Evolutionary conservation across 2,797 vertebrate genomes (phyloP), one percentile per base, ranked within the genome.

Genomic region (Eupleurogrammus muticus): DNA sequence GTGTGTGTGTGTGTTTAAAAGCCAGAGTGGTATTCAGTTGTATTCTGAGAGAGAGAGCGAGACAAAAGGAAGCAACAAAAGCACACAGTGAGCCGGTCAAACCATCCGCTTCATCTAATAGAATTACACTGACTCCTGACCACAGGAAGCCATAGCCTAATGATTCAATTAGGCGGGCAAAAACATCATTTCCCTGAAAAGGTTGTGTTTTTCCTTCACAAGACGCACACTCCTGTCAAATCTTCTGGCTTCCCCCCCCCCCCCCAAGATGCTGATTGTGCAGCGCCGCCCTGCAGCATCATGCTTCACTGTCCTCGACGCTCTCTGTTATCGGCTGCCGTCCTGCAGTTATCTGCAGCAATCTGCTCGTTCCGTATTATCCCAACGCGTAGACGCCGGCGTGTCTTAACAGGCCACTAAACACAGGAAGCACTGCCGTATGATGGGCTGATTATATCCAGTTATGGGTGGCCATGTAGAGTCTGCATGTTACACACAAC

Each of bases 231-330:
- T 62, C 40, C 34, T 54, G 34, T 47, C 47, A 32, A 14, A 73
- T 61, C 21, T 36, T 60, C 44, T 10, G 51, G 44, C 54, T 70
- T 57, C 36, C n/a, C n/a, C n/a, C n/a, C n/a, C n/a, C n/a, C n/a
- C n/a, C n/a, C n/a, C 59, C 4, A 68, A 70, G n/a, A n/a, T 69
- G 84, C 83, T 84, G 85, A 82, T 47, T 52, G 46, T 66, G 70
- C 80, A 73, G n/a, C n/a, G n/a, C n/a, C 21, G 16, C 61, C 78
- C 24, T 53, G 23, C 52, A 70, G 19, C 74, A 68, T 83, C 79
- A 75, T 80, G 71, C 54, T 52, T 70, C 49, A 13, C 34, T 62
- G 57, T 49, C 61, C 72, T 64, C 61, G 36, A 0, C 20, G n/a
- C n/a, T n/a, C 19, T 47, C 58, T 70, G 83, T 80, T 70, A 73